Conservation (phyloP, 37 sponge, comb jelly and placozoan species). For the Lycopodina hypogea region DNA sequence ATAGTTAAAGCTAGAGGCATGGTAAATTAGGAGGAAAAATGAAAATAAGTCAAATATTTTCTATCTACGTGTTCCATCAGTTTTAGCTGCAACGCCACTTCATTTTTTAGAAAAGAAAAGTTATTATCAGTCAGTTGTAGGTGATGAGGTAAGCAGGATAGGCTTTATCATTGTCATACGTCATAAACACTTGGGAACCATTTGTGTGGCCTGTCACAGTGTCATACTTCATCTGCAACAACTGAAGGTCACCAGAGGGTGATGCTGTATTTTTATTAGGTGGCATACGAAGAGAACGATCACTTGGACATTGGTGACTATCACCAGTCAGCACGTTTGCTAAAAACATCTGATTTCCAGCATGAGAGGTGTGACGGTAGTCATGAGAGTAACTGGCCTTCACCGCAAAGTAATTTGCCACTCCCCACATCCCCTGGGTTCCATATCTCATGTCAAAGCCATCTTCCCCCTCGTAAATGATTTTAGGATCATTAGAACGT, state of each 20-base stretch:
- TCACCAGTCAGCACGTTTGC: slow-evolving; percentile 80
- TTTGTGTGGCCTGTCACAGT: slow-evolving; percentile 75
- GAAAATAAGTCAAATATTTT: too few species aligned
- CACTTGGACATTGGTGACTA: slow-evolving; percentile 32
- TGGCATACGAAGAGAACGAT: slow-evolving; percentile 63
- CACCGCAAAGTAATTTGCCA: slow-evolving; percentile 85
- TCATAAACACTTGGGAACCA: slow-evolving; percentile 73
- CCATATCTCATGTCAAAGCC: slow-evolving; percentile 84
- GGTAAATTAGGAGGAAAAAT: too few species aligned
- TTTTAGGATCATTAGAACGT: slow-evolving; percentile 58
- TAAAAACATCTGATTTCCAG: slow-evolving; percentile 64
- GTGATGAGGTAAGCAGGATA: slow-evolving; percentile 85
- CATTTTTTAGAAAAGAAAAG: too few species aligned
- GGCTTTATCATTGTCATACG: slow-evolving; percentile 79
- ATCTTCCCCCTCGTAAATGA: slow-evolving; percentile 69
- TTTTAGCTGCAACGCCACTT: too few species aligned
- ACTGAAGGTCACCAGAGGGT: slow-evolving; percentile 22
- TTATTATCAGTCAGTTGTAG: slow-evolving; percentile 21
- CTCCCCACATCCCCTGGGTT: slow-evolving; percentile 77
- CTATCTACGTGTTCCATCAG: too few species aligned
- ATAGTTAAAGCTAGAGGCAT: too few species aligned
- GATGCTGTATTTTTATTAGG: slow-evolving; percentile 46
- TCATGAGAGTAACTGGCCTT: slow-evolving; percentile 79
- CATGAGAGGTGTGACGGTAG: slow-evolving; percentile 42
- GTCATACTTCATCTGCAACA: slow-evolving; percentile 62